Base-by-base conservation (phyloP, 2,797 vertebrate genomes). In the Eulemur coronatus region DNA sequence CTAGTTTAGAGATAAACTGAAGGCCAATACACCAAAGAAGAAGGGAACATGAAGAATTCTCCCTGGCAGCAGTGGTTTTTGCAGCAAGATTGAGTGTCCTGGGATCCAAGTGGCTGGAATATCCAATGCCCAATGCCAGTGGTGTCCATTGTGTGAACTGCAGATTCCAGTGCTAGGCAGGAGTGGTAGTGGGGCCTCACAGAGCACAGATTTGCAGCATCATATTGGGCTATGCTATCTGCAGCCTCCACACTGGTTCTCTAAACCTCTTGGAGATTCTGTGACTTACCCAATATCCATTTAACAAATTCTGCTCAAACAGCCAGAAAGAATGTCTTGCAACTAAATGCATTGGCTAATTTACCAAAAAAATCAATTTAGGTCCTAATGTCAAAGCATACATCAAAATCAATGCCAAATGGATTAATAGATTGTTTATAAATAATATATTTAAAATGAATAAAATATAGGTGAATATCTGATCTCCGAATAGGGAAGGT, bases 241-340 rank as follows among this genome's bases (percentile, higher is more conserved):
- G 30, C 24, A n/a, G 4, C 46, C 73, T 67, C 46, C 28, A 33
- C 7, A 6, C 5, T 70, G 9, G 7, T 57, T 75, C 18, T 73
- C 78, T 33, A 76, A n/a, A 57, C 28, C 20, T 52, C 28, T 76
- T 80, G 17, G 20, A 52, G 38, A 85, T 76, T 80, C 46, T 89
- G 59, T 80, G 59, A 67, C 33, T 88, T 91, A 92, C 11, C 9
- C 55, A 88, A 78, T 26, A 48, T 14, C 8, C 7, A 24, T 22
- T 85, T 59, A 81, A 81, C 38, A 95, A 89, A 50, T 79, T 78
- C 86, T 63, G 15, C n/a, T 90, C 76, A 84, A 79, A 96, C 9
- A 84, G 12, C 26, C 41, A 91, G 30, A 88, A 33, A n/a, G 22
- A 85, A 76, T 76, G 80, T 91, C 59, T 86, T 91, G 1, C 8